Base-by-base conservation (phyloP, 2,797 vertebrate genomes). In the Xenopus petersii region DNA sequence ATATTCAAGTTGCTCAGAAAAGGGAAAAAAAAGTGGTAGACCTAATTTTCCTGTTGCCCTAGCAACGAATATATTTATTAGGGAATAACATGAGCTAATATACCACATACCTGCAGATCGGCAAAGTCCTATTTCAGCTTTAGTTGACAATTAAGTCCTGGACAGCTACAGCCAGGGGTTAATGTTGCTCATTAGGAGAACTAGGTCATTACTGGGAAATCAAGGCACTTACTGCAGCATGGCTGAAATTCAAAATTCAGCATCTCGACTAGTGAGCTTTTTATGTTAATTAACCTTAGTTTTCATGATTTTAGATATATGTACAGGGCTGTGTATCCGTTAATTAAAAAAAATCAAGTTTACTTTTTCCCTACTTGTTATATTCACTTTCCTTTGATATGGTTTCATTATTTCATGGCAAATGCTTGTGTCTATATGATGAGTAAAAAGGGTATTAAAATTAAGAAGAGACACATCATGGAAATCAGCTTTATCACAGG, bases 251-350 rank as follows among this genome's bases (percentile, higher is more conserved):
- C 93, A 94, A 94, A 96, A 97, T 95, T 95, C 94, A 92, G 93
- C 94, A 92, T 96, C 93, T 94, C 90, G 80, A 91, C 80, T 92
- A 96, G 95, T 93, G 94, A 89, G 92, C 91, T 93, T 93, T 95
- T 96, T 98, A 95, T 96, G 96, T 97, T 99, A 99, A 99, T 98
- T 99, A 98, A 97, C 95, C 96, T 98, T 96, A 95, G 95, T 95
- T 95, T 95, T 93, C 88, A 92, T 94, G 92, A 93, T 95, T 94
- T 90, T 89, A 89, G 93, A 92, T 96, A 93, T 92, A 94, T 91
- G 93, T 92, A 89, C 91, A 94, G 92, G 94, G 93, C 92, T 91
- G 92, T 93, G 91, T 93, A 96, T 94, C 95, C 96, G 96, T 98
- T 98, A 98, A 97, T 95, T 95, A 94, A 86, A 86, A 87, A 82